A percentile compares a stretch with the other conserved stretches of the same genome.
These are phyloP conservation scores for Nannobrachium achirus DNA, from an alignment of 2,113 vertebrate species.

Conservation along the genomic window DNA sequence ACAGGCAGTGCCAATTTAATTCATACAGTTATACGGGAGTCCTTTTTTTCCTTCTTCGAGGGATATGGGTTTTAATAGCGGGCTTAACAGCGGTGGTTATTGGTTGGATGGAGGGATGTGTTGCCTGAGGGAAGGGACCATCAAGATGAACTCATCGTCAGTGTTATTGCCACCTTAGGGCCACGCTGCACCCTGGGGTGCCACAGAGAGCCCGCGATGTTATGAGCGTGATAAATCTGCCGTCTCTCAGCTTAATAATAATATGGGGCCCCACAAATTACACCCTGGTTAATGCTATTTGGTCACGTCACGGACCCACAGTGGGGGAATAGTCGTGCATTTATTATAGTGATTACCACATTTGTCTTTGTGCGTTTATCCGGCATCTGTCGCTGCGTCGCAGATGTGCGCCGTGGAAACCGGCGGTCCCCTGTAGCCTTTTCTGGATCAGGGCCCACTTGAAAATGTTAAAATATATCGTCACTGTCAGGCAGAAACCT, in stretches of 20 bases:
- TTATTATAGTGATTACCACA: too few relatives aligned
- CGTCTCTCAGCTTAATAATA: conserved; percentile 1
- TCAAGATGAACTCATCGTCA: not conserved
- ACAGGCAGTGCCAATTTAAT: conserved; percentile 28
- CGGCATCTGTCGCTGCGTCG: not conserved
- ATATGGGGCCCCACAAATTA: not conserved
- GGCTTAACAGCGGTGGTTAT: conserved; percentile 15
- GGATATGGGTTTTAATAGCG: conserved; percentile 11
- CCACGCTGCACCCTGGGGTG: conserved; percentile 10
- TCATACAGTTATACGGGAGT: not conserved
- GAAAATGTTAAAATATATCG: too few relatives aligned
- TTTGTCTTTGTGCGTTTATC: not conserved
- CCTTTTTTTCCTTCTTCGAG: not conserved
- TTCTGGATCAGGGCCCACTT: too few relatives aligned
- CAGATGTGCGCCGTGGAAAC: not conserved
- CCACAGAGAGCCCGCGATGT: not conserved
- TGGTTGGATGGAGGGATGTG: conserved; percentile 31
- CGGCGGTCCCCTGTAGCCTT: too few relatives aligned
- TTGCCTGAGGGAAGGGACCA: conserved; percentile 27
- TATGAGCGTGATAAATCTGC: conserved; percentile 28
- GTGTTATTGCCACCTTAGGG: conserved; percentile 24
- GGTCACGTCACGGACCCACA: not conserved
- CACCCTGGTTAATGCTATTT: not conserved
- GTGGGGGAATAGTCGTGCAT: not conserved
- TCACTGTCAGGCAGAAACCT: too few relatives aligned